These are phyloP conservation scores for Vidua chalybeata DNA, from an alignment of 2,113 vertebrate genomes.

Conservation along the genomic window DNA sequence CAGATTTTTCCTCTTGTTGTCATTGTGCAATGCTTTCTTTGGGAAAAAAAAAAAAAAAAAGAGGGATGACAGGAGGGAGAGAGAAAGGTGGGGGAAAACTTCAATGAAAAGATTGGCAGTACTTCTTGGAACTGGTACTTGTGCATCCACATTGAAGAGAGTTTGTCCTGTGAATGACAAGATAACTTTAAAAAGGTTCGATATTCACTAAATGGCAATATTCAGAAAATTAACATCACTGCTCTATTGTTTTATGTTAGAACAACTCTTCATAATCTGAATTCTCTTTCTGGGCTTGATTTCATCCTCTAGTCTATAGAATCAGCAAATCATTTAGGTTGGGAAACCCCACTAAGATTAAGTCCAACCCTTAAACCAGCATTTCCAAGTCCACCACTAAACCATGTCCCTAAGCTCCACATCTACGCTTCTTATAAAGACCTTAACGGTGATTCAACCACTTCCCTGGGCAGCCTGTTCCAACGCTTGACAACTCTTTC, in stretches of 20 bases:
- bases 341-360: not conserved
- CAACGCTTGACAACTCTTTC: not conserved
- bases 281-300: not conserved
- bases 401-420: not conserved
- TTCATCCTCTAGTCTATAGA: not conserved
- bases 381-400: not conserved
- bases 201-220: conserved; percentile 4
- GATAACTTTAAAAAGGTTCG: conserved; percentile 7
- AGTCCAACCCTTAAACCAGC: not conserved
- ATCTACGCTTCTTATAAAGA: not conserved
- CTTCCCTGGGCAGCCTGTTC: not conserved
- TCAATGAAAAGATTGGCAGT: not conserved
- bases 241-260: not conserved
- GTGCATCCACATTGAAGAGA: not conserved
- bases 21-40: conserved; percentile 1
- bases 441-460: not conserved
- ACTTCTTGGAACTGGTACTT: conserved; percentile 23
- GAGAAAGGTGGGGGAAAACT: accelerated
- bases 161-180: not conserved
- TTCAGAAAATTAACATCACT: not conserved
- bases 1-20: not conserved
- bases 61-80: not conserved
- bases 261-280: not conserved
- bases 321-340: not conserved
- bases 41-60: not conserved